A percentile compares a stretch with the other conserved stretches of the same genome.
phyloP scores from a whole-genome alignment of 2,888 invertebrate genomes.

The Endomychus coccineus region DNA sequence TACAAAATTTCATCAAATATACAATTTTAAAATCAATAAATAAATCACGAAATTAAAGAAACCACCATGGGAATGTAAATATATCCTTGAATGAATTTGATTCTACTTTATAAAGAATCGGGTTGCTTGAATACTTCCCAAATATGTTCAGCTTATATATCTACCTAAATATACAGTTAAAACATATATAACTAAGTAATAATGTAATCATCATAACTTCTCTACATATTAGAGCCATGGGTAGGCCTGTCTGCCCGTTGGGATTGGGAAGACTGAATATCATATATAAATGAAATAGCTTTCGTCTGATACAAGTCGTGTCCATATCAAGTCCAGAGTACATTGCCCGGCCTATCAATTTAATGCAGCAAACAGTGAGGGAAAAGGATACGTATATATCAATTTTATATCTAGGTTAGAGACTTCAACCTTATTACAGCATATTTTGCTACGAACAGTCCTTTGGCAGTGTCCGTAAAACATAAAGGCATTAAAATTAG shows the following conservation, averaged over 20 bases:
- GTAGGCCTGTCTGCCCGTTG: slow-evolving; percentile 32
- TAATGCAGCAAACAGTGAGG: slow-evolving; percentile 47
- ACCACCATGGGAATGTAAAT: too few relatives aligned
- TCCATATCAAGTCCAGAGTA: slow-evolving; percentile 43
- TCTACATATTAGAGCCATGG: slow-evolving; percentile 40
- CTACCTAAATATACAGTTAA: slow-evolving; percentile 20
- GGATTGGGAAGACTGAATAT: slow-evolving; percentile 36
- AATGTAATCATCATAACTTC: slow-evolving; percentile 39
- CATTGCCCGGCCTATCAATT: slow-evolving; percentile 44
- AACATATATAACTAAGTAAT: slow-evolving; percentile 24
- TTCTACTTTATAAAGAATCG: too few relatives aligned
- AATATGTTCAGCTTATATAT: too few relatives aligned
- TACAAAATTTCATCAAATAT: too few relatives aligned
- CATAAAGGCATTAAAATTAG: too few relatives aligned
- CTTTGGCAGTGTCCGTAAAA: slow-evolving; percentile 14
- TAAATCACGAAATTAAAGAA: too few relatives aligned
- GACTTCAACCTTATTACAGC: slow-evolving; percentile 8
- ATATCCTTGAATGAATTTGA: too few relatives aligned
- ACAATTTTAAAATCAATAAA: too few relatives aligned
- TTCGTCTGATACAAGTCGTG: slow-evolving; percentile 28
- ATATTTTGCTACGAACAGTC: slow-evolving; percentile 11
- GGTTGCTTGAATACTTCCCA: too few relatives aligned
- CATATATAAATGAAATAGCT: slow-evolving; percentile 30
- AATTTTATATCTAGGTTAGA: too few relatives aligned
- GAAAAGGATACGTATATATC: slow-evolving; percentile 38